Percentiles rank a stretch among this genome's conserved stretches.
Evolutionary conservation across 30 jellyfish, hydroid and myxozoan species (phyloP).

Genomic region (Sanderia malayensis): DNA sequence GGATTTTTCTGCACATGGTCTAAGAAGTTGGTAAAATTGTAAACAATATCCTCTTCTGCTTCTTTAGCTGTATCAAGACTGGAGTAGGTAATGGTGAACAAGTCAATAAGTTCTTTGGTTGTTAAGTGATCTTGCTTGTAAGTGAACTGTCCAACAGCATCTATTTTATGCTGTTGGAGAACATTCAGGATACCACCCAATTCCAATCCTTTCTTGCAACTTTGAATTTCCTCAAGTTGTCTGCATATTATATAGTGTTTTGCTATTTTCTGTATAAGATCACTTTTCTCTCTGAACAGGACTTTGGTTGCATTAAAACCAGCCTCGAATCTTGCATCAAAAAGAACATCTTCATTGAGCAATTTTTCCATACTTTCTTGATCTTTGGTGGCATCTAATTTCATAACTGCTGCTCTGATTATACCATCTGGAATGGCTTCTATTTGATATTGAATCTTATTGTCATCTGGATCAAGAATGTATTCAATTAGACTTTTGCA

Average conservation of each 20-base stretch:
- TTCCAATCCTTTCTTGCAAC: too few species aligned
- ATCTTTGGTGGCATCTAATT: conserved; percentile 8
- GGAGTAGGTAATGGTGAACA: too few species aligned
- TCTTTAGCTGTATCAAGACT: too few species aligned
- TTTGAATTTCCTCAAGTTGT: too few species aligned
- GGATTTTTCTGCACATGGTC: neutral
- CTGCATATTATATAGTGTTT: too few species aligned
- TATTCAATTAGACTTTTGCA: conserved; percentile 17
- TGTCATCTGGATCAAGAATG: conserved; percentile 23
- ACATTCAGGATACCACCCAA: too few species aligned
- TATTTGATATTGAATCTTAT: neutral
- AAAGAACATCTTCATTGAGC: conserved; percentile 5
- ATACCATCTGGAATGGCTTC: conserved; percentile 14
- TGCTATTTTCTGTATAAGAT: conserved; percentile 10
- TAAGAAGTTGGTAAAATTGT: neutral
- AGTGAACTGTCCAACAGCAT: too few species aligned
- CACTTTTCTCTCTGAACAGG: neutral
- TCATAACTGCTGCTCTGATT: conserved; percentile 6
- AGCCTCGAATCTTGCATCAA: conserved; percentile 19
- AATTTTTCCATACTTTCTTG: conserved; percentile 20
- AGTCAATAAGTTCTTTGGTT: too few species aligned
- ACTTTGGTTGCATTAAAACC: conserved; percentile 3
- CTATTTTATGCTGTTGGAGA: too few species aligned
- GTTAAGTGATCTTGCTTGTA: too few species aligned
- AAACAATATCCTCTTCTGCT: too few species aligned